Evolutionary conservation across 37 sponge, comb jelly and placozoan species (phyloP), one percentile per base, ranked within the genome.

Genomic region (Sycon ciliatum): DNA sequence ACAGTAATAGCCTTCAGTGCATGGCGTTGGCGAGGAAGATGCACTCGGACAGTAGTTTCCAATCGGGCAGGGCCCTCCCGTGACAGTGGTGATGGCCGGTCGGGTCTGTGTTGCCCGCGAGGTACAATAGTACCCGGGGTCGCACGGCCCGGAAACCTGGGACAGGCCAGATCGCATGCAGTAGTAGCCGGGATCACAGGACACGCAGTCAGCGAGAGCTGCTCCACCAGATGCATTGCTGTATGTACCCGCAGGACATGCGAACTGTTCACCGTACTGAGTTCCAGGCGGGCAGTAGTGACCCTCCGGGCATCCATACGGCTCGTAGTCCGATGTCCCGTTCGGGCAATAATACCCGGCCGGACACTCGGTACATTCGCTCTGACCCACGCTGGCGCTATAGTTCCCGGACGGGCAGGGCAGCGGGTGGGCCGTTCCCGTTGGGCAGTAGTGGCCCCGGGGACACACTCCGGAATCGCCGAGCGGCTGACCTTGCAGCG

Each of bases 181-280:
- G 16, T 60, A 60, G 27, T 60, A 9, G 63, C 63, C 63, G 26
- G 24, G 22, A 30, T 11, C 9, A 28, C 63, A 60, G 22, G 63
- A 24, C 9, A 11, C 9, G 32, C 63, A 60, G 32, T 18, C 26
- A 9, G 16, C 9, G 7, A 28, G 7, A 18, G 24, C 9, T 28
- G 7, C 22, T 9, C 63, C 63, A 28, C 7, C 7, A 7, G 16
- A 23, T 30, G 7, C 22, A 60, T 20, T 6, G 53, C 74, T 77
- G 60, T 61, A 77, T 3, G 27, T 72, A 6, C 78, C 78, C 9
- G 35, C 58, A 16, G 78, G 71, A 55, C 78, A 77, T 3, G 40
- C 22, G 34, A 33, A 20, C 35, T 67, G 71, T 3, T 72, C 42
- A 60, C 30, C 63, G 26, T 60, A 60, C 26, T 22, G 9, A 11